A percentile compares a stretch with the other conserved stretches of the same genome.
phyloP scores from a whole-genome alignment of 2,797 vertebrate genomes.

The Cottoperca gobio region DNA sequence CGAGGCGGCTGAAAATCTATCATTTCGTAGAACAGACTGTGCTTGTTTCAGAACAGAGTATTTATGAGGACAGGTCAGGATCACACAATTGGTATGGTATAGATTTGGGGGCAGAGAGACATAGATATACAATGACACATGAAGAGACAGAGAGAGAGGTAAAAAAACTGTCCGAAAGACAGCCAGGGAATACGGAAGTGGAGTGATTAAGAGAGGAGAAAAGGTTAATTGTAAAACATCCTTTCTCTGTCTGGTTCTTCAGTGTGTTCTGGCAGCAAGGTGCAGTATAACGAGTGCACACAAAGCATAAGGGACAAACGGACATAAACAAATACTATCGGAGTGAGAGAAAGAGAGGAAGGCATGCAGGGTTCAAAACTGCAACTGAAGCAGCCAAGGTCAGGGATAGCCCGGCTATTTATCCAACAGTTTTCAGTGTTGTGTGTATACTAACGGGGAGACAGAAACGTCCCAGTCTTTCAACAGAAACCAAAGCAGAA shows the following conservation, averaged over 20 bases:
- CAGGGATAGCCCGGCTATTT: conserved; percentile 51
- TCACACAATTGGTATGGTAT: conserved; percentile 6
- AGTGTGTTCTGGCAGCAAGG: neutral
- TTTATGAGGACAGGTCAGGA: conserved; percentile 18
- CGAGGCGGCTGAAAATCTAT: conserved; percentile 54
- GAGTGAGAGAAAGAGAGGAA: neutral
- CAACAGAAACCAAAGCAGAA: conserved; percentile 23
- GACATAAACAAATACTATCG: conserved; percentile 2
- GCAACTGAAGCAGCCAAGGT: conserved; percentile 18
- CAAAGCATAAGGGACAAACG: neutral
- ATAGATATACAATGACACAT: neutral
- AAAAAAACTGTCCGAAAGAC: neutral
- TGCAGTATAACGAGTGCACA: too few species aligned
- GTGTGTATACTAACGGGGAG: conserved; percentile 40
- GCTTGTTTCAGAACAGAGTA: conserved; percentile 47
- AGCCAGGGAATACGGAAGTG: conserved; percentile 35
- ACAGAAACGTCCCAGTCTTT: conserved; percentile 8
- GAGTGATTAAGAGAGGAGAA: neutral
- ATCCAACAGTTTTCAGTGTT: conserved; percentile 65
- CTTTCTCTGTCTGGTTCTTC: neutral
- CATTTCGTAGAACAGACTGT: conserved; percentile 35
- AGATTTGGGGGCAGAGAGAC: neutral
- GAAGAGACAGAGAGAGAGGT: neutral
- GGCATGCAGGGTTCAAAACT: conserved; percentile 12
- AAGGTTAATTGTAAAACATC: conserved; percentile 3